Percentiles rank a stretch among this genome's conserved stretches.
phyloP scores from a whole-genome alignment of 2,888 invertebrate genomes.

The Trypoxylon attenuatum region DNA sequence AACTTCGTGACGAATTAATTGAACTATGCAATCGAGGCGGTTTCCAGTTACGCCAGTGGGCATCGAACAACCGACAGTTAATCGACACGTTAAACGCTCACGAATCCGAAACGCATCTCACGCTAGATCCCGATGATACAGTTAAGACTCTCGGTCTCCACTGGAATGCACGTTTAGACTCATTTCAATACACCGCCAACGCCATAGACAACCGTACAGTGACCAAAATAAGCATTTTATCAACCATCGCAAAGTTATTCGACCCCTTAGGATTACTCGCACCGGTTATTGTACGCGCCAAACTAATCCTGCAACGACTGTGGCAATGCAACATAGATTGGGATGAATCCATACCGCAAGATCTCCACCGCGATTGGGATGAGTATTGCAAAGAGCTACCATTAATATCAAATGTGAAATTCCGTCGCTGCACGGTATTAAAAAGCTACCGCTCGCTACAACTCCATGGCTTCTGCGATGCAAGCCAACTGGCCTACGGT shows the following conservation, averaged over 20 bases:
- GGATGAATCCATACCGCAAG: background rate
- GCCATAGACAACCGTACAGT: too few relatives aligned
- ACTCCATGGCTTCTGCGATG: too few relatives aligned
- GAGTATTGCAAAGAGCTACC: background rate
- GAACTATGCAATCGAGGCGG: background rate
- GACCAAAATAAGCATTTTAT: background rate
- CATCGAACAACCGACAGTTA: background rate
- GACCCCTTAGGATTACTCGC: too few relatives aligned
- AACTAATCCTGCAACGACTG: background rate
- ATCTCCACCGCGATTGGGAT: background rate
- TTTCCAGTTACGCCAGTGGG: background rate
- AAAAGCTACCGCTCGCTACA: background rate
- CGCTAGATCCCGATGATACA: background rate
- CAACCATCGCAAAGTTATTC: too few relatives aligned
- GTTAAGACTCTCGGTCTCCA: background rate
- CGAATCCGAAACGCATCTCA: background rate
- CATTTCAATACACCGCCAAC: background rate
- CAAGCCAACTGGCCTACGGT: too few relatives aligned
- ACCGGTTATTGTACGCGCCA: too few relatives aligned
- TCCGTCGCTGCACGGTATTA: background rate
- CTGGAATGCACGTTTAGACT: background rate
- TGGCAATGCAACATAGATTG: background rate
- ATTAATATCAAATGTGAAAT: background rate
- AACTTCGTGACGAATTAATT: background rate
- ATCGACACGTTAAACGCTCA: background rate